Conservation (phyloP, 2,113 vertebrate species). For the Procavia capensis region DNA sequence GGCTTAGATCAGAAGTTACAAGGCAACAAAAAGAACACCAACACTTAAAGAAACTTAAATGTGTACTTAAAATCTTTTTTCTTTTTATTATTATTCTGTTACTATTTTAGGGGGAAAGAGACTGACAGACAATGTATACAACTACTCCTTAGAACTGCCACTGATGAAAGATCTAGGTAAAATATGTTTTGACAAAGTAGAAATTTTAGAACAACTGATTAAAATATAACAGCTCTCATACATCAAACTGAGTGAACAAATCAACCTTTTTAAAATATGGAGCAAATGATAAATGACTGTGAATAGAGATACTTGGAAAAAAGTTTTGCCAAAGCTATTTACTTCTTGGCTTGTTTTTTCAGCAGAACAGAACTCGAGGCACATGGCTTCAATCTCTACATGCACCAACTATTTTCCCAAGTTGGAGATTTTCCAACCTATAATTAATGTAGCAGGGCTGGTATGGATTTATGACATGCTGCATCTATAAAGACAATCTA, state of each 20-base stretch:
- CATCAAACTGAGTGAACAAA: background rate
- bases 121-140: background rate
- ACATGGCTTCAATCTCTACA: background rate
- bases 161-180: background rate
- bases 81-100: background rate
- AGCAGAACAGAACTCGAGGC: background rate
- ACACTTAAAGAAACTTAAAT: slow-evolving; percentile 3
- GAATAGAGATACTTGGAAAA: background rate
- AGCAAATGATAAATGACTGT: background rate
- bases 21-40: background rate
- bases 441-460: background rate
- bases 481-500: background rate
- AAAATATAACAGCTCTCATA: background rate
- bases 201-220: background rate
- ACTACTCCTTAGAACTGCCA: background rate
- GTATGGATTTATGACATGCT: background rate
- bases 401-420: background rate
- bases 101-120: background rate
- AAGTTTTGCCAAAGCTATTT: background rate
- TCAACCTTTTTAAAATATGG: background rate
- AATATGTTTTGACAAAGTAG: background rate
- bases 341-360: background rate
- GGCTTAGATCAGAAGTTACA: background rate
- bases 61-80: background rate
- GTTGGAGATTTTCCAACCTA: background rate